These are phyloP conservation scores for Dasypolia templi DNA, from an alignment of 2,888 invertebrate genomes.

Conservation along the genomic window DNA sequence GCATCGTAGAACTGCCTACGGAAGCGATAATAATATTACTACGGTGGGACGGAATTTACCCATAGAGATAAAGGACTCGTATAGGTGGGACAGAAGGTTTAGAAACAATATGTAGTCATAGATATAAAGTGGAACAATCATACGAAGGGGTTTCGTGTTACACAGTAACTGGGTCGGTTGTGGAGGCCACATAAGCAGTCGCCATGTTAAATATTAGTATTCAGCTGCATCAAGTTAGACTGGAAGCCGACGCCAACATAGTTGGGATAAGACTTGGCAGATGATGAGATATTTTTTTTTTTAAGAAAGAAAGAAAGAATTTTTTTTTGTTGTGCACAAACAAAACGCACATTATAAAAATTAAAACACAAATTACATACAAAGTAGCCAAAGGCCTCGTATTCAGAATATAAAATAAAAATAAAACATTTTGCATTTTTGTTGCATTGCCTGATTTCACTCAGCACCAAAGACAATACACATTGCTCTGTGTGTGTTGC, in stretches of 20 bases:
- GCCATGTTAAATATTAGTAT: neutral
- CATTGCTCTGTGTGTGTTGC: no score
- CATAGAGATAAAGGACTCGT: constrained; percentile 28
- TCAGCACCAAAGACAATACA: no score
- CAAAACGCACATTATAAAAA: no score
- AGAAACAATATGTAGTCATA: neutral
- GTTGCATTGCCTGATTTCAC: no score
- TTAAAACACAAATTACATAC: no score
- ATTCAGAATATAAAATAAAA: no score
- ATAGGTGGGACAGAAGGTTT: constrained; percentile 21
- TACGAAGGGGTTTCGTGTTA: neutral
- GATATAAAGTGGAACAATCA: neutral
- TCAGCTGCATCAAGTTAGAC: neutral
- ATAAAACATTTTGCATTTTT: no score
- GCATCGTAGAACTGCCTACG: constrained; percentile 61
- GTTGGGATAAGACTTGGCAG: neutral
- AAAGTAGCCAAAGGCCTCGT: no score
- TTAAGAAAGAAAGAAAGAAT: no score
- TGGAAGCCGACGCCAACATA: neutral
- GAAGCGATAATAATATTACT: constrained; percentile 63
- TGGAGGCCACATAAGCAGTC: neutral
- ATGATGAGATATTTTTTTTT: no score
- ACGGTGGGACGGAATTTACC: constrained; percentile 49
- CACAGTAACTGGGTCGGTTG: neutral
- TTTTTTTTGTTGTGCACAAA: no score